Base-by-base conservation (phyloP, 1,140 invertebrate genomes). In the Heterodera schachtii region DNA sequence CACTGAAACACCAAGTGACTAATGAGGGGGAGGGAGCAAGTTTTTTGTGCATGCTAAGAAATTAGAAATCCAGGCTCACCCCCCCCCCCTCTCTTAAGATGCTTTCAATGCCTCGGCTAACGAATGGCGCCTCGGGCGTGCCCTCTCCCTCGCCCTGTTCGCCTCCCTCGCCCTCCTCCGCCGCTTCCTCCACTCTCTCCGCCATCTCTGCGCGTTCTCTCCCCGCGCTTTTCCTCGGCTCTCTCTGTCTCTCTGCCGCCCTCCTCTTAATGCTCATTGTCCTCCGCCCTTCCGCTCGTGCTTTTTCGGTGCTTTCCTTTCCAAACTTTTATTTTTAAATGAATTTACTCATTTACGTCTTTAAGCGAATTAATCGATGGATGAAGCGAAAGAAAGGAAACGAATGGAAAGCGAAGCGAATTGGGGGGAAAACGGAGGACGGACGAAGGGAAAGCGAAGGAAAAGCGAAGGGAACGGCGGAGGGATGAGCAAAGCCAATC, bases 151-250 rank as follows among this genome's bases (percentile, higher is more conserved):
- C 52, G 9, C 16, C 52, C 52, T 52, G 9, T 13, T 52, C 52
- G 9, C 16, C 52, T 3, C 16, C 52, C 6, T 52, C 74, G 5
- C 0, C 74, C 3, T 19, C 49, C 19, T n/a, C 31, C 19, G 57
- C 9, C 3, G 21, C 49, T 43, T 64, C 77, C n/a, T 64, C 77
- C 66, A 64, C 77, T 11, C 13, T 78, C 31, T 69, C 66, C 13
- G 77, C 77, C 66, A 78, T 78, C 44, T 64, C 70, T 6, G 47
- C 31, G 49, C 66, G 43, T 31, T 78, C 77, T 41, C 64, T 78
- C 44, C 64, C 64, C 31, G 41, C 70, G 5, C 64, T 78, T 16
- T 47, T 70, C 11, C 21, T 78, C 70, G 77, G 77, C n/a, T 78
- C 70, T 41, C 49, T 78, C 4, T 66, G 49, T 41, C 70, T 78